phyloP scores from a whole-genome alignment of 2,888 invertebrate species.

The Lutraria lutraria region DNA sequence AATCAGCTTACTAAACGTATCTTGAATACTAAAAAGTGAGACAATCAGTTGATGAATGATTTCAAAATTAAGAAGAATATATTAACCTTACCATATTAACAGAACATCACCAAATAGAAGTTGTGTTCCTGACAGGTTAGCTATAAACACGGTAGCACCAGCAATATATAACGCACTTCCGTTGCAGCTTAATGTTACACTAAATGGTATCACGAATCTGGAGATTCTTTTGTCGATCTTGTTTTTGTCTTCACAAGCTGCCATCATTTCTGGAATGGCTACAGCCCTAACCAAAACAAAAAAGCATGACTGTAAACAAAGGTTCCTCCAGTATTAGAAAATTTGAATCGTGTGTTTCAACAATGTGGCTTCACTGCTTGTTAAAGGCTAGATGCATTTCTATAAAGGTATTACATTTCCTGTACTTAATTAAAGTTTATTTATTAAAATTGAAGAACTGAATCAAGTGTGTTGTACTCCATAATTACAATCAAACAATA shows the following conservation, averaged over 20 bases:
- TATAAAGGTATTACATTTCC: no score
- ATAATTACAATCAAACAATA: background rate
- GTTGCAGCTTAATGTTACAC: conserved; percentile 82
- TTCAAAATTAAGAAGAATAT: background rate
- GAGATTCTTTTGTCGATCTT: conserved; percentile 79
- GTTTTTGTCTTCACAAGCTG: conserved; percentile 78
- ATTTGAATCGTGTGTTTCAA: background rate
- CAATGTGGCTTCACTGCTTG: background rate
- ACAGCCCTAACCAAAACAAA: conserved; percentile 75
- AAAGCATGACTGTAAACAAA: background rate
- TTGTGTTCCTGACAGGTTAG: conserved; percentile 70
- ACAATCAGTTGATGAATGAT: no score
- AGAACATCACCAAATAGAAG: conserved; percentile 71
- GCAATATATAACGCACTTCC: conserved; percentile 82
- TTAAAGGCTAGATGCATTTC: no score
- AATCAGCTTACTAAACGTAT: no score
- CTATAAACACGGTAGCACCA: conserved; percentile 80
- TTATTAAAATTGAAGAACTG: background rate
- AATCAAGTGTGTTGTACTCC: background rate
- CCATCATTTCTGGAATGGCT: conserved; percentile 83
- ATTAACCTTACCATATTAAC: conserved; percentile 76
- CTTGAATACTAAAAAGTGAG: no score
- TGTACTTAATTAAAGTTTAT: no score
- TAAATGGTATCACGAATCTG: conserved; percentile 80
- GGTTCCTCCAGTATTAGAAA: background rate